Evolutionary conservation across 2,113 vertebrate species (phyloP), one percentile per base, ranked within the genome.

Genomic region (Scophthalmus maximus): DNA sequence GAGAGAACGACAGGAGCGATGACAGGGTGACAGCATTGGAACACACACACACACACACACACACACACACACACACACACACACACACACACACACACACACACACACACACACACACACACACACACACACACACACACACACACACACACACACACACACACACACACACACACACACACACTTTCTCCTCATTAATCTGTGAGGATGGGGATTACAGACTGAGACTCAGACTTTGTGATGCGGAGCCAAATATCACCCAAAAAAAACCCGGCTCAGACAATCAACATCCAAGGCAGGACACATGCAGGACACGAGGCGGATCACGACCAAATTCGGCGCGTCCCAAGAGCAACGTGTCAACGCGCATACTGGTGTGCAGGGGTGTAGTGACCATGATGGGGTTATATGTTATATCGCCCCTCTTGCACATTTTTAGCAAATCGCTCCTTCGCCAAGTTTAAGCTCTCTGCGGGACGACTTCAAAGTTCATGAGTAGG

Each of bases 401-500:
- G 36, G 25, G 20, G 64, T 27, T 23, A 44, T 32, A 59, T 49
- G 18, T 40, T 38, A 9, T 49, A 76, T 29, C 55, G 4, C 20
- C 27, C 18, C n/a, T 69, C 17, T n/a, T 26, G 22, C 61, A 40
- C 30, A 71, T 56, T 65, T n/a, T n/a, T 30, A 55, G 61, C 40
- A 86, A 81, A 76, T 60, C 68, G 65, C 68, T 25, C 69, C 42
- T 22, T 34, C 20, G 57, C 60, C 42, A 61, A 72, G 68, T 74
- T 44, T 69, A 82, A 76, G 50, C 0, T 7, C 69, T 65, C 72
- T 34, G 65, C 69, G 75, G 59, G 79, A 77, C 27, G 76, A 77
- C 23, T 68, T n/a, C n/a, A 3, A 74, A 71, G 62, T 76, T 75
- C 68, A 55, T 17, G 49, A 64, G 46, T 59, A 55, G 78, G 78